Percentiles rank a stretch among this genome's conserved stretches.
Conservation (phyloP, 1,140 invertebrate genomes). For the Drosophila funebris region DNA sequence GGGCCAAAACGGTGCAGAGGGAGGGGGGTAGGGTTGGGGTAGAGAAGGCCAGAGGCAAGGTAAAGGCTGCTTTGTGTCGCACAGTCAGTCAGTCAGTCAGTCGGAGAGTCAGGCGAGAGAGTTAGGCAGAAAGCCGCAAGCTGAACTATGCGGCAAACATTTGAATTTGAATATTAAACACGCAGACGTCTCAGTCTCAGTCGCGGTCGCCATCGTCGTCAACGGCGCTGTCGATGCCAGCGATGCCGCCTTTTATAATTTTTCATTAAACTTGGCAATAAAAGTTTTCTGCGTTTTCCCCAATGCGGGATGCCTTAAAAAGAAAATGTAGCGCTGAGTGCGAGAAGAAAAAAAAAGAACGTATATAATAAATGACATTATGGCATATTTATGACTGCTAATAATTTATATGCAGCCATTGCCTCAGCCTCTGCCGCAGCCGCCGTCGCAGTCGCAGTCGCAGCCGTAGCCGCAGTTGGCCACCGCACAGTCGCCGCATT, state of each 20-base stretch:
- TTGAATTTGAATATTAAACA: conserved; percentile 64
- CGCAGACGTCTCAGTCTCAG: conserved; percentile 26
- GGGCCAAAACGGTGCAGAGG: conserved; percentile 34
- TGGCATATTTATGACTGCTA: conserved; percentile 81
- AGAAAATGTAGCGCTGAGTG: conserved; percentile 50
- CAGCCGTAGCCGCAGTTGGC: not conserved
- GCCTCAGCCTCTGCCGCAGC: conserved; percentile 12
- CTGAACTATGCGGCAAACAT: conserved; percentile 64
- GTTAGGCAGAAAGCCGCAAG: conserved; percentile 45
- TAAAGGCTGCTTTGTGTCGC: not conserved
- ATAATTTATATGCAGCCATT: conserved; percentile 80
- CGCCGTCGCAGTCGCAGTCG: conserved; percentile 1
- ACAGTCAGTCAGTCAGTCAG: not conserved
- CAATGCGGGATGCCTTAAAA: conserved; percentile 60
- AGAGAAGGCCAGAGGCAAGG: not conserved
- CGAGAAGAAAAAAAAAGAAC: conserved; percentile 54
- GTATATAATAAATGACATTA: conserved; percentile 82
- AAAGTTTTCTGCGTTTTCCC: conserved; percentile 72
- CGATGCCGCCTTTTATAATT: conserved; percentile 77
- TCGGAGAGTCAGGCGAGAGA: not conserved
- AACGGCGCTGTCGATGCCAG: conserved; percentile 36
- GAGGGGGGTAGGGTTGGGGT: not conserved
- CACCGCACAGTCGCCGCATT: conserved; percentile 25
- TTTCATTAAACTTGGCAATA: conserved; percentile 82
- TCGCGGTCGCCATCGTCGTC: conserved; percentile 16